These are phyloP conservation scores for Neotoxoptera formosana DNA, from an alignment of 1,140 invertebrate species.

Conservation along the genomic window DNA sequence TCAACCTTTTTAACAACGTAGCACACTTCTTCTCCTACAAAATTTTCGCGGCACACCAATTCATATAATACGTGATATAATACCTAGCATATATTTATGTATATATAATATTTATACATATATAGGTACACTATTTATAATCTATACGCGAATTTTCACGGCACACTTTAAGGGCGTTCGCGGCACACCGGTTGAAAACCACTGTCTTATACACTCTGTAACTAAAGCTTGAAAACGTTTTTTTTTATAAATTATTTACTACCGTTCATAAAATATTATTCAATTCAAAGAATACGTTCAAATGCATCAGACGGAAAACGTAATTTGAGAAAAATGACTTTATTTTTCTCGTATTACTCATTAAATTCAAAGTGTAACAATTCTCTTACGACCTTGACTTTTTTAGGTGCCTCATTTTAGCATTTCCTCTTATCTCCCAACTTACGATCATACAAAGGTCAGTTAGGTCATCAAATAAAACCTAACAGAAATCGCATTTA, in stretches of 20 bases:
- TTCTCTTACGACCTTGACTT: background rate
- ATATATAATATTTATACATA: too few species aligned
- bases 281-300: background rate
- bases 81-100: too few species aligned
- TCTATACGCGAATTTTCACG: too few species aligned
- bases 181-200: too few species aligned
- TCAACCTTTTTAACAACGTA: too few species aligned
- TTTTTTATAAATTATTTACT: background rate
- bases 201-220: background rate
- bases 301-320: background rate
- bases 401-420: background rate
- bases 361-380: constrained; percentile 1
- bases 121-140: too few species aligned
- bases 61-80: too few species aligned
- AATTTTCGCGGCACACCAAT: too few species aligned
- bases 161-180: too few species aligned
- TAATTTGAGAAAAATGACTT: background rate
- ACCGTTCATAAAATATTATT: background rate
- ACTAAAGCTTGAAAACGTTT: background rate
- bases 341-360: constrained; percentile 9
- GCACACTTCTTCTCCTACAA: too few species aligned
- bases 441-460: background rate
- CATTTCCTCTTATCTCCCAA: background rate
- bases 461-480: background rate
- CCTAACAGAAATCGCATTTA: background rate